Evolutionary conservation across 2,888 invertebrate species (phyloP).

Genomic region (Mactromeris polynyma): DNA sequence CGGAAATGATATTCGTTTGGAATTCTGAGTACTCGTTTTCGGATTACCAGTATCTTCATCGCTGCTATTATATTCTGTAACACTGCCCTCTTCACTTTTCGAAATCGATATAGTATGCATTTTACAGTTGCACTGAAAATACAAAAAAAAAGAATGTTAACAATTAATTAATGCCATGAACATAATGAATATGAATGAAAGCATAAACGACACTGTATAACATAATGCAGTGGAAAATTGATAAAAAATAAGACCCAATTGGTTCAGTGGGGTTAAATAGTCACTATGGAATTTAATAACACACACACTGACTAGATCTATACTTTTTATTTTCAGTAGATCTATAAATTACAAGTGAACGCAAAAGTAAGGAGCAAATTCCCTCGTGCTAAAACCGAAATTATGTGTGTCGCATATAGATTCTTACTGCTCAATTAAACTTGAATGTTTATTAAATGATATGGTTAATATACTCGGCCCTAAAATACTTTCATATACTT

Average conservation of each 20-base stretch:
- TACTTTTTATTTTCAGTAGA: too few species aligned
- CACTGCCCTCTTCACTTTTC: background rate
- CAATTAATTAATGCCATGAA: background rate
- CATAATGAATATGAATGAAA: background rate
- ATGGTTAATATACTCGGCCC: too few species aligned
- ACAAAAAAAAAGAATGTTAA: background rate
- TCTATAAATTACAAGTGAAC: too few species aligned
- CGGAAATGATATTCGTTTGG: constrained; percentile 80
- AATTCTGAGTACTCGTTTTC: constrained; percentile 16
- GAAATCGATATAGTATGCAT: constrained; percentile 15
- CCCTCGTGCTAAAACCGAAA: too few species aligned
- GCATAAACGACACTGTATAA: background rate
- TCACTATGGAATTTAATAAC: too few species aligned
- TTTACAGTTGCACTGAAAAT: background rate
- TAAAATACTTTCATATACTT: too few species aligned
- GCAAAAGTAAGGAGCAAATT: too few species aligned
- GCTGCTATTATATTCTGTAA: background rate
- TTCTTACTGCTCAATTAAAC: too few species aligned
- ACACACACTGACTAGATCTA: too few species aligned
- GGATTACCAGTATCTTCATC: constrained; percentile 11
- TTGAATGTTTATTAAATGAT: too few species aligned
- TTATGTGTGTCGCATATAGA: too few species aligned
- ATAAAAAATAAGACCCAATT: background rate
- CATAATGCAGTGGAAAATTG: too few species aligned
- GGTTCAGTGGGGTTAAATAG: background rate